These are phyloP conservation scores for Dipus sagitta DNA, from an alignment of 2,797 vertebrate genomes.

Conservation along the genomic window DNA sequence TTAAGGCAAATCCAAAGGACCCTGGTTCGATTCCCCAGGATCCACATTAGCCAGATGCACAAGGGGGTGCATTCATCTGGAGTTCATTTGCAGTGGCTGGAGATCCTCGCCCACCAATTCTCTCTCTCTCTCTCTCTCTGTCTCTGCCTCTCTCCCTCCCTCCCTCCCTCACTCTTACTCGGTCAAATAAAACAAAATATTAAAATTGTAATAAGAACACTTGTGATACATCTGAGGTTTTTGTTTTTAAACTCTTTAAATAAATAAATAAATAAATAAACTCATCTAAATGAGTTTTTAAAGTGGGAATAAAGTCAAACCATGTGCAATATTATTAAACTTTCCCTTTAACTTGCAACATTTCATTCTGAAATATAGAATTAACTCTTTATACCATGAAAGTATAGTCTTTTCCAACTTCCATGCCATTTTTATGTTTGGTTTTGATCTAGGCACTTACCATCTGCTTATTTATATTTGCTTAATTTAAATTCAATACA, in stretches of 20 bases:
- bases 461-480: slow-evolving; percentile 57
- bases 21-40: no score
- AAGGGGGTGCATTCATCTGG: no score
- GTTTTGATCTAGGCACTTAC: background rate
- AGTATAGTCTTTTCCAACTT: slow-evolving; percentile 4
- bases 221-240: slow-evolving; percentile 17
- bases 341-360: background rate
- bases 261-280: slow-evolving; percentile 25
- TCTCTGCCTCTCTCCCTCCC: no score
- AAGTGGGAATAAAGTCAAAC: background rate
- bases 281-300: background rate
- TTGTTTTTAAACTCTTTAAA: slow-evolving; percentile 30
- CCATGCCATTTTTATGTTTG: slow-evolving; percentile 60
- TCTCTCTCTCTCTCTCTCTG: no score
- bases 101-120: no score
- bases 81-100: no score
- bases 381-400: slow-evolving; percentile 8
- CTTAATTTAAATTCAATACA: background rate
- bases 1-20: no score
- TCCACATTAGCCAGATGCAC: no score
- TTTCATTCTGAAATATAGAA: slow-evolving; percentile 26
- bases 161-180: no score
- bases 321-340: background rate
- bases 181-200: background rate
- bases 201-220: background rate